A percentile compares a stretch with the other conserved stretches of the same genome.
Evolutionary conservation across 2,888 invertebrate genomes (phyloP).

Genomic region (Eristalis pertinax): DNA sequence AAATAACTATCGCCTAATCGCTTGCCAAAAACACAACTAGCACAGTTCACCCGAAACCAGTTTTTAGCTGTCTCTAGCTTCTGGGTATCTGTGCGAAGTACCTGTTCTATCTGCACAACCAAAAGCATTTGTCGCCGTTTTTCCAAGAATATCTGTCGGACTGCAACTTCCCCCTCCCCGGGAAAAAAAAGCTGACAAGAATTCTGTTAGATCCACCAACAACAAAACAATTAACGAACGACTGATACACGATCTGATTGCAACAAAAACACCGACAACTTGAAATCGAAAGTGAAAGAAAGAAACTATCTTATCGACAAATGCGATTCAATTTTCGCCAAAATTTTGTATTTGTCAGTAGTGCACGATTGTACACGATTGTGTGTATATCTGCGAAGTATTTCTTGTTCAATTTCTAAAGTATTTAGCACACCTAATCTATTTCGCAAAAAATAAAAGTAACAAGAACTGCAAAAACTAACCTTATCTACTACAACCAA

Average conservation of each 20-base stretch:
- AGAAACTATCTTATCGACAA: slow-evolving; percentile 53
- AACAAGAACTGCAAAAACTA: slow-evolving; percentile 40
- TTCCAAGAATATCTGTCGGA: no score
- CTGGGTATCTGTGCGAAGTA: background rate
- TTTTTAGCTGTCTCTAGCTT: background rate
- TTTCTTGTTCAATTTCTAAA: slow-evolving; percentile 3
- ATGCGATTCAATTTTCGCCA: slow-evolving; percentile 1
- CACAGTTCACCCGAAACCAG: background rate
- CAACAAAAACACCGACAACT: background rate
- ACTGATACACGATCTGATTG: background rate
- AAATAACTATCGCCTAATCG: slow-evolving; percentile 1
- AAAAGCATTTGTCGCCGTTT: background rate
- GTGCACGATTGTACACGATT: slow-evolving; percentile 4
- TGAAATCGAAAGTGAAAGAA: background rate
- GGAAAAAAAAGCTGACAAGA: no score
- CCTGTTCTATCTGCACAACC: background rate
- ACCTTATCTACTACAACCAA: slow-evolving; percentile 26
- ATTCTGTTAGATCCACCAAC: background rate
- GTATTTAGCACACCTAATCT: slow-evolving; percentile 35
- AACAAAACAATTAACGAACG: background rate
- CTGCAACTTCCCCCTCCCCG: background rate
- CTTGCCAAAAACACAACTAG: background rate
- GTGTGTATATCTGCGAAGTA: background rate
- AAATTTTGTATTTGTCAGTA: slow-evolving; percentile 14
- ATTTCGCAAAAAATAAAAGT: slow-evolving; percentile 11